Percentiles rank a stretch among this genome's conserved stretches.
Evolutionary conservation across 2,797 vertebrate species (phyloP).

Genomic region (Gadopsis marmoratus): DNA sequence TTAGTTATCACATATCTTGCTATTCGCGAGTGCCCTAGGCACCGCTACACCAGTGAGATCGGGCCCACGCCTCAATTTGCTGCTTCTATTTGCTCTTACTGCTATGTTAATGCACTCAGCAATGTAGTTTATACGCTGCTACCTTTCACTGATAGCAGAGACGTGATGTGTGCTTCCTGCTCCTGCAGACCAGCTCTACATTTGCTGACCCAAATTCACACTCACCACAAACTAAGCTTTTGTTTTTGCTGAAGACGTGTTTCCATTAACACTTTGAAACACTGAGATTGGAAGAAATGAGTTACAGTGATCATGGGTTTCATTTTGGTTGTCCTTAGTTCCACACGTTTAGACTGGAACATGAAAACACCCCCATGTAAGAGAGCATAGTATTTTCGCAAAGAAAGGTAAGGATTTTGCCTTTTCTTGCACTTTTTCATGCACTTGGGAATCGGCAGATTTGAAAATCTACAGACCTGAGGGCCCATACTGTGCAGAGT

Average conservation of each 20-base stretch:
- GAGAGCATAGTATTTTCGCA: constrained; percentile 8
- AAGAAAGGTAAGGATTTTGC: background rate
- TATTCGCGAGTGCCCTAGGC: constrained; percentile 76
- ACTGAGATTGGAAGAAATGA: constrained; percentile 30
- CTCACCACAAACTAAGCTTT: constrained; percentile 26
- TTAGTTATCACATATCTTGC: constrained; percentile 76
- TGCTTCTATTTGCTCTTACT: constrained; percentile 64
- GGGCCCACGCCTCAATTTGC: constrained; percentile 78
- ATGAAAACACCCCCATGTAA: constrained; percentile 5
- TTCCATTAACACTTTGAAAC: constrained; percentile 37
- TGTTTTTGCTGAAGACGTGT: constrained; percentile 24
- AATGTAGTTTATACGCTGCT: constrained; percentile 44
- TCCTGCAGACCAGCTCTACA: constrained; percentile 54
- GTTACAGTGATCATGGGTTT: constrained; percentile 30
- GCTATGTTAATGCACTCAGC: constrained; percentile 68
- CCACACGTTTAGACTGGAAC: constrained; percentile 19
- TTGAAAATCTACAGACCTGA: constrained; percentile 38
- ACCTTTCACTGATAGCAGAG: constrained; percentile 54
- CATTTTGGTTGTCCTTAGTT: constrained; percentile 8
- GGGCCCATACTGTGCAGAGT: constrained; percentile 27
- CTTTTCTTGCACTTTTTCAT: constrained; percentile 14
- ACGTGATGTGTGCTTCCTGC: constrained; percentile 54
- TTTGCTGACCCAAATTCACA: constrained; percentile 74
- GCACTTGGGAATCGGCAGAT: constrained; percentile 21
- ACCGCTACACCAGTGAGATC: constrained; percentile 68